phyloP scores from a whole-genome alignment of 2,888 invertebrate species.

The Carterocephalus palaemon region DNA sequence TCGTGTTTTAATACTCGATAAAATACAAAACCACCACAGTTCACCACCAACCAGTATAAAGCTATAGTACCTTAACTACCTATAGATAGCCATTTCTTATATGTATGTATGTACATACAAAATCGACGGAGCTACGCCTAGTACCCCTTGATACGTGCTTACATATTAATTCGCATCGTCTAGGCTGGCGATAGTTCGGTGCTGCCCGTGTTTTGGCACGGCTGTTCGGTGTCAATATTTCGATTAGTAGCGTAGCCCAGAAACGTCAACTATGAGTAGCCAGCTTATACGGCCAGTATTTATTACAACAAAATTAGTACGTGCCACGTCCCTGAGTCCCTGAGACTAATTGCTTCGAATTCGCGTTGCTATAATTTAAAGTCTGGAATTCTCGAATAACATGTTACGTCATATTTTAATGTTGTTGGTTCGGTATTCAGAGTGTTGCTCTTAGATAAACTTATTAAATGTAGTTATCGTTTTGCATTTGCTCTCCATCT shows the following conservation, averaged over 20 bases:
- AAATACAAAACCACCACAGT: no score
- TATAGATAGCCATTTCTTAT: no score
- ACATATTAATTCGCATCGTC: conserved; percentile 8
- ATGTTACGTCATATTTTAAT: conserved; percentile 2
- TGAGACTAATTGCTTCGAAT: conserved; percentile 47
- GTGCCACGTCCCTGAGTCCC: conserved; percentile 59
- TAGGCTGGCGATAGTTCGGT: conserved; percentile 9
- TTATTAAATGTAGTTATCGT: no score
- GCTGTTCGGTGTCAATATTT: conserved; percentile 65
- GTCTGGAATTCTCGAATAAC: conserved; percentile 28
- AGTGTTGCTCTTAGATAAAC: no score
- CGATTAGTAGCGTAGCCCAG: conserved; percentile 69
- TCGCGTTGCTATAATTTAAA: conserved; percentile 42
- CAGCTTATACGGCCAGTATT: no score
- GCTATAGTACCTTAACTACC: no score
- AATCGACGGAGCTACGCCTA: background rate
- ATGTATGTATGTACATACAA: no score
- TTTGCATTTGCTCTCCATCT: no score
- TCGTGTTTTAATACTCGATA: no score
- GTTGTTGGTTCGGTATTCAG: no score
- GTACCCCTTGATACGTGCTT: background rate
- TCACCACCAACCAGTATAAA: no score
- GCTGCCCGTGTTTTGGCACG: conserved; percentile 60
- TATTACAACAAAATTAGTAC: conserved; percentile 69
- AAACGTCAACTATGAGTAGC: conserved; percentile 66